Evolutionary conservation across 2,888 invertebrate species (phyloP), one percentile per base, ranked within the genome.

Genomic region (Andrena dorsata): DNA sequence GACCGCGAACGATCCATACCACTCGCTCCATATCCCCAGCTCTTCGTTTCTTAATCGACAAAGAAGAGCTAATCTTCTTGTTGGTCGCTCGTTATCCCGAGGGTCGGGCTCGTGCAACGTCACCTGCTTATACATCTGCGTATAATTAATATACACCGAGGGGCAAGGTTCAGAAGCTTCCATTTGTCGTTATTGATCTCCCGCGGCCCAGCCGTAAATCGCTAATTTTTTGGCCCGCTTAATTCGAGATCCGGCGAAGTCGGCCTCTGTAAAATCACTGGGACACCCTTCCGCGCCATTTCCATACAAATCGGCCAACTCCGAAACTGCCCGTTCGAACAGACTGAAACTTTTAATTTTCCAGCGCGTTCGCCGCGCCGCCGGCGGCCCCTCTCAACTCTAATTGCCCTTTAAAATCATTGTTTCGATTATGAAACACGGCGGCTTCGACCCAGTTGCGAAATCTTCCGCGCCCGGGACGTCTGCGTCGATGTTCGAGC

Each of bases 261-360:
- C 41, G 5, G 5, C 5, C 26, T 58, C n/a, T 28, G 58, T 41
- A 56, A 58, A 58, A 70, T 58, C 58, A 35, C 26, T 13, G 69
- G 20, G 13, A 26, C 32, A 26, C 32, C 23, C 30, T 70, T 70
- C 28, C 56, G n/a, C 41, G 28, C 69, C 41, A 70, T 70, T 70
- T 70, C 69, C 69, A 58, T 58, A 58, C 58, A 58, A 70, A 70
- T 70, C 58, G 58, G 41, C n/a, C 69, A 41, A 70, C 69, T 70
- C 51, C 35, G 35, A 32, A 70, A 70, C 68, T n/a, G 35, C 26
- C 51, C 26, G 53, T 56, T 35, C n/a, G 7, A 56, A 32, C 32
- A 5, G 16, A 13, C 49, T 6, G 58, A 20, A 32, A 69, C 13
- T 58, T 49, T 49, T 60, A 47, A 58, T 69, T 60, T 69, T 58